Conservation (phyloP, 2,797 vertebrate genomes). For the Emydoidea blandingii region DNA sequence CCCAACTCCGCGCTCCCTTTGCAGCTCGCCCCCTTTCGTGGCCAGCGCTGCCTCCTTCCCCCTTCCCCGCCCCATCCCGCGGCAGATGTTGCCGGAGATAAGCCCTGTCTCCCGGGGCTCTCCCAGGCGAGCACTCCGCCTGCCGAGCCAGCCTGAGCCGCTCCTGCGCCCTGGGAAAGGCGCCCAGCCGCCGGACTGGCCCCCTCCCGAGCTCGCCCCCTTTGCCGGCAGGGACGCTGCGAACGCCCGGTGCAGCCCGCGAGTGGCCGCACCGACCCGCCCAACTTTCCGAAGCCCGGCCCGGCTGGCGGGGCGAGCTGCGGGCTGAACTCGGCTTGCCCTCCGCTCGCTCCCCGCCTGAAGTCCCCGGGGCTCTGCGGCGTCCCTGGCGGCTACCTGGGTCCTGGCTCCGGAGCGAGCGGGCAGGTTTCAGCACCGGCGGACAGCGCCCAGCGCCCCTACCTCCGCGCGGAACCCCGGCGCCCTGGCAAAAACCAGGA, state of each 20-base stretch:
- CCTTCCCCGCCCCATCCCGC: background rate
- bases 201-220: background rate
- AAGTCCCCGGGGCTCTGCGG: background rate
- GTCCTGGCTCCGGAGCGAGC: too few relatives aligned
- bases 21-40: background rate
- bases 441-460: slow-evolving; percentile 50
- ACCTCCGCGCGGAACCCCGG: background rate
- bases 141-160: background rate
- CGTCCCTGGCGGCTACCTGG: too few relatives aligned
- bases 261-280: slow-evolving; percentile 30
- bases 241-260: background rate
- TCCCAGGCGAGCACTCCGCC: background rate
- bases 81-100: background rate
- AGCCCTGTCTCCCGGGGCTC: background rate
- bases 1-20: background rate
- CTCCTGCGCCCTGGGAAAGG: background rate
- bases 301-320: background rate
- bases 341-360: background rate
- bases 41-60: background rate
- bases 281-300: slow-evolving; percentile 48
- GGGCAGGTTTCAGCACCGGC: slow-evolving; percentile 81
- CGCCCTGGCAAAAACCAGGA: too few relatives aligned
- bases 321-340: background rate
- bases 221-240: background rate
- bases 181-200: background rate